Evolutionary conservation across 2,113 vertebrate species (phyloP), one percentile per base, ranked within the genome.

Genomic region (Phodopus roborovskii): DNA sequence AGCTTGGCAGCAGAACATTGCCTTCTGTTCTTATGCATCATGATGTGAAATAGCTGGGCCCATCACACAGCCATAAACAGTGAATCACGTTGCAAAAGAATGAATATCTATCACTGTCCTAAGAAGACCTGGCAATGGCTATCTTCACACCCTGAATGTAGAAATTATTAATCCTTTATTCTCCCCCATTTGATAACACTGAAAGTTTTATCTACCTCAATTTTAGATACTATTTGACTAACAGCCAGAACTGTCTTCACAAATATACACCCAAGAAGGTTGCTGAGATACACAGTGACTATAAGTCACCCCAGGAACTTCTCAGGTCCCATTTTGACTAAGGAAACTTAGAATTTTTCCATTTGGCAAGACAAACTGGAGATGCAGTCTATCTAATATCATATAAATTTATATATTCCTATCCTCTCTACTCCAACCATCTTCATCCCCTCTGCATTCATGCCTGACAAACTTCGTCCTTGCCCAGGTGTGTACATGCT

Each of bases 151-250:
- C 20, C 7, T 13, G 30, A 81, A 81, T 3, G 11, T 50, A 82
- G 6, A 71, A 66, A 68, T 78, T 39, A 73, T 83, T 92, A 94
- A 96, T 94, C 1, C 77, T 86, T 94, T 84, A 24, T 97, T 96
- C 42, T 94, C 96, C 7, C 4, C n/a, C 20, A 15, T 91, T 75
- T 88, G 30, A 56, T 45, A 90, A 90, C 95, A 92, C 19, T 87
- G 45, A 96, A 92, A 79, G 64, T 71, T 70, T 71, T 84, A 89
- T 73, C 36, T 20, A 36, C 79, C 56, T 42, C 96, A 91, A 83
- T 83, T 82, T 97, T 92, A 92, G 96, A 87, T 83, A 66, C 64
- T 36, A 48, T 89, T 45, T 92, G 5, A 0, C 62, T 58, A 33
- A 58, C 48, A 75, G 2, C 88, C 92, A 96, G 22, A 83, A 15